Conservation (phyloP, 1,140 invertebrate species). For the Nasonia vitripennis region DNA sequence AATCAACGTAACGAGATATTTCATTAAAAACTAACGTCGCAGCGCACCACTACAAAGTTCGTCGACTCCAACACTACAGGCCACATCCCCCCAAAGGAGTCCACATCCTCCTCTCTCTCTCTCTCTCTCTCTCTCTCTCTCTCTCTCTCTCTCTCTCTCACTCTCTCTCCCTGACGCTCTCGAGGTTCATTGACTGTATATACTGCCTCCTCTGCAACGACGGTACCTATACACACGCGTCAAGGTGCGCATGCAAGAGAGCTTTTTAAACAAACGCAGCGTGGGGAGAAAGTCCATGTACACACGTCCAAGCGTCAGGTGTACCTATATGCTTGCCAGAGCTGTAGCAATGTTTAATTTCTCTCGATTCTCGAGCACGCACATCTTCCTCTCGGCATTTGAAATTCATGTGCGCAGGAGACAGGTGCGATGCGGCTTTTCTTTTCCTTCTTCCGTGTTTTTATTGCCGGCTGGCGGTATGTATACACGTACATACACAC, state of each 20-base stretch:
- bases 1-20: no score
- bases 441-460: neutral
- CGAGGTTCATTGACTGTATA: constrained; percentile 31
- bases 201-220: neutral
- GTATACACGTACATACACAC: no score
- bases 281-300: constrained; percentile 26
- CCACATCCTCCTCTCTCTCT: neutral
- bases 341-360: neutral
- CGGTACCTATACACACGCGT: neutral
- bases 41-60: no score
- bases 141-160: neutral
- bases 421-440: neutral
- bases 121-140: neutral
- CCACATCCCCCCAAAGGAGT: no score
- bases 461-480: no score
- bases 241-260: neutral
- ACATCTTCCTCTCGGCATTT: no score
- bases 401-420: neutral
- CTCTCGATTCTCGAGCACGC: constrained; percentile 1
- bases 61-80: no score
- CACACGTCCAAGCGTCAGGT: neutral
- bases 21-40: no score
- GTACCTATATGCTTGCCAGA: neutral
- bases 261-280: constrained; percentile 6
- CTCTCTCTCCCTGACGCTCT: neutral